phyloP scores from a whole-genome alignment of 1,140 invertebrate genomes.

The Melipona quadrifasciata region DNA sequence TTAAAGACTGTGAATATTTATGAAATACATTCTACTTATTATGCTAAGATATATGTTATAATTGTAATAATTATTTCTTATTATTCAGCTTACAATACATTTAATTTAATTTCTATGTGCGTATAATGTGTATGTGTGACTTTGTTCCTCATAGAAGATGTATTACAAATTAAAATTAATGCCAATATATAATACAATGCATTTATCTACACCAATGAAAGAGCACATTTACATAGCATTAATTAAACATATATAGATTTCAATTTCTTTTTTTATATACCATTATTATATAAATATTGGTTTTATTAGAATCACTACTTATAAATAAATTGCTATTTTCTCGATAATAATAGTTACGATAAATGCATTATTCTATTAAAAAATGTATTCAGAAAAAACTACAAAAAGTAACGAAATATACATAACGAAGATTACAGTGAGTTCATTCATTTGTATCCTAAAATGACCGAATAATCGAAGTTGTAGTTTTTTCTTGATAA shows the following conservation, averaged over 20 bases:
- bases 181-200: background rate
- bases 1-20: slow-evolving; percentile 36
- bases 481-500: background rate
- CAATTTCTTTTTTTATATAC: background rate
- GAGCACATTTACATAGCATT: background rate
- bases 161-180: slow-evolving; percentile 11
- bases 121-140: slow-evolving; percentile 4
- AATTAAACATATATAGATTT: background rate
- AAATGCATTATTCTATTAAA: slow-evolving; percentile 22
- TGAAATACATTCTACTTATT: slow-evolving; percentile 32
- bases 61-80: slow-evolving; percentile 25
- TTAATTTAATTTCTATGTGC: slow-evolving; percentile 33
- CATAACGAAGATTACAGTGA: slow-evolving; percentile 5
- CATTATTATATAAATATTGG: slow-evolving; percentile 4
- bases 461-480: background rate
- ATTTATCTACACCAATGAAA: slow-evolving; percentile 12
- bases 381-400: slow-evolving; percentile 20
- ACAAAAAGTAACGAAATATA: slow-evolving; percentile 24
- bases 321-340: slow-evolving; percentile 7
- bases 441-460: background rate
- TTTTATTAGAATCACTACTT: background rate
- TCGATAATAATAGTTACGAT: slow-evolving; percentile 1
- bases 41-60: slow-evolving; percentile 27
- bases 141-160: slow-evolving; percentile 15
- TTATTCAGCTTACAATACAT: background rate